phyloP scores from a whole-genome alignment of 2,113 vertebrate species.

The Varanus komodoensis region DNA sequence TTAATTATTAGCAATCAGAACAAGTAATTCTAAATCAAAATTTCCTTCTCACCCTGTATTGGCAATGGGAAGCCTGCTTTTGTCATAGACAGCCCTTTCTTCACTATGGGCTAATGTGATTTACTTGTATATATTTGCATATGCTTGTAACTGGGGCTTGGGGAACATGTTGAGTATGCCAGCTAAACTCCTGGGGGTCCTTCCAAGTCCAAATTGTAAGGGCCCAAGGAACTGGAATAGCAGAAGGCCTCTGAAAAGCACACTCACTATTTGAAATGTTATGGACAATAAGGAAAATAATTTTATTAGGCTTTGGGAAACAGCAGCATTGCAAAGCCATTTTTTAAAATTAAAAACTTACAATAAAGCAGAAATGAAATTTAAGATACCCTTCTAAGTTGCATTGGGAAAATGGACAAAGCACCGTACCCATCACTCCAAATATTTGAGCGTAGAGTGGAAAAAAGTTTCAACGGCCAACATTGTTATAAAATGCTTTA shows the following conservation, averaged over 20 bases:
- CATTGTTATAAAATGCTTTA: slow-evolving; percentile 93
- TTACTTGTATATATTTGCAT: background rate
- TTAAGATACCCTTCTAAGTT: slow-evolving; percentile 66
- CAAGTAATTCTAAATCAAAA: background rate
- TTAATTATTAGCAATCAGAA: background rate
- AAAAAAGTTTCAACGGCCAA: slow-evolving; percentile 75
- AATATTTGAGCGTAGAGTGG: slow-evolving; percentile 61
- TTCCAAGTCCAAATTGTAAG: background rate
- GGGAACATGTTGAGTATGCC: background rate
- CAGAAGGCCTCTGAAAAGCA: slow-evolving; percentile 46
- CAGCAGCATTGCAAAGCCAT: slow-evolving; percentile 68
- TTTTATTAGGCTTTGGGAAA: slow-evolving; percentile 76
- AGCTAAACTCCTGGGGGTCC: too few species aligned
- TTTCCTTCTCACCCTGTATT: background rate
- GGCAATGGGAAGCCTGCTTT: background rate
- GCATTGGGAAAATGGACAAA: slow-evolving; percentile 71
- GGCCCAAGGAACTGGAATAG: background rate
- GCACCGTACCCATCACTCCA: slow-evolving; percentile 65
- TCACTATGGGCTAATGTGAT: background rate
- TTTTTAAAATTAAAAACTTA: slow-evolving; percentile 66
- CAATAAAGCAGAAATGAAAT: slow-evolving; percentile 68
- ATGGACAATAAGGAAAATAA: slow-evolving; percentile 72
- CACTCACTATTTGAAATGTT: slow-evolving; percentile 58
- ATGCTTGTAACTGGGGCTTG: background rate
- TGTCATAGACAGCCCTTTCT: background rate